phyloP scores from a whole-genome alignment of 2,888 invertebrate species.

The Timema cristinae region DNA sequence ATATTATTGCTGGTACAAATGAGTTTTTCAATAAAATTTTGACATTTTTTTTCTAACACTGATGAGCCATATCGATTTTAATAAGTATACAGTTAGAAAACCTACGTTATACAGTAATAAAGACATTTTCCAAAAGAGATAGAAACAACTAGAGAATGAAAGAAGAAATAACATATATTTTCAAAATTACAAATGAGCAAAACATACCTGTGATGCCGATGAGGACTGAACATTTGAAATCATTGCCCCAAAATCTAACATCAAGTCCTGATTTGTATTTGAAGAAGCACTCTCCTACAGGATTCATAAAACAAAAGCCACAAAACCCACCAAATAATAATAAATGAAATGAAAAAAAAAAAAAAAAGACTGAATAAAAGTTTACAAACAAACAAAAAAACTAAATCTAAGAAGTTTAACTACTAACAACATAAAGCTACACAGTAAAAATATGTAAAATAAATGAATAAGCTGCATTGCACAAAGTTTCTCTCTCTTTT shows the following conservation, averaged over 20 bases:
- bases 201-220: neutral
- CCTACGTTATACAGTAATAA: too few species aligned
- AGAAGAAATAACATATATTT: too few species aligned
- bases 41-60: too few species aligned
- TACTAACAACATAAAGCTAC: neutral
- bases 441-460: too few species aligned
- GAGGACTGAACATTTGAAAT: slow-evolving; percentile 12
- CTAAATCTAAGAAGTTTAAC: neutral
- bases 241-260: slow-evolving; percentile 26
- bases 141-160: too few species aligned
- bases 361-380: neutral
- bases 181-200: neutral
- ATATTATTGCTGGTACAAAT: too few species aligned
- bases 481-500: too few species aligned
- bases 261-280: slow-evolving; percentile 26
- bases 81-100: too few species aligned
- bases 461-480: too few species aligned
- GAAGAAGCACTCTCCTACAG: slow-evolving; percentile 24
- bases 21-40: too few species aligned
- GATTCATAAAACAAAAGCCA: neutral
- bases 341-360: slow-evolving; percentile 3
- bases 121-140: too few species aligned
- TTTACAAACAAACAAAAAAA: slow-evolving; percentile 15
- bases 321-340: slow-evolving; percentile 10
- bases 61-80: too few species aligned